These are phyloP conservation scores for Pammene aurita DNA, from an alignment of 2,888 invertebrate genomes.

Conservation along the genomic window DNA sequence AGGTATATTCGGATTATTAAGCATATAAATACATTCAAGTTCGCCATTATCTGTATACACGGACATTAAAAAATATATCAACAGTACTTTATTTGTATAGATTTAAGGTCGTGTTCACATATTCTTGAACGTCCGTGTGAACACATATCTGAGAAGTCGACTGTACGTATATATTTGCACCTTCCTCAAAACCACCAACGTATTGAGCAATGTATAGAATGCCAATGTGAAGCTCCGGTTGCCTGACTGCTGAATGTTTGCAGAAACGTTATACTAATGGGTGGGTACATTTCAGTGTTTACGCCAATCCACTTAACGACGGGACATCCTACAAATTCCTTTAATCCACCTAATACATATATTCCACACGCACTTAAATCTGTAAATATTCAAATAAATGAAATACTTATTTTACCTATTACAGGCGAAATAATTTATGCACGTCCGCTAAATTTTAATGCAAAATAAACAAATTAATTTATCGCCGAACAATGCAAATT, in stretches of 20 bases:
- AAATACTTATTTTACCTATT: not conserved
- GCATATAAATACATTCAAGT: too few species aligned
- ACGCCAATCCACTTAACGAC: slow-evolving; percentile 6
- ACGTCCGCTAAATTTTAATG: slow-evolving; percentile 25
- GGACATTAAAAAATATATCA: too few species aligned
- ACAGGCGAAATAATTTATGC: slow-evolving; percentile 7
- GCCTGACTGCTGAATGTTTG: not conserved
- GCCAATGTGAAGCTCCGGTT: not conserved
- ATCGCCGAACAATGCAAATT: slow-evolving; percentile 58
- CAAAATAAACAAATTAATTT: slow-evolving; percentile 53
- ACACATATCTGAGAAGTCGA: too few species aligned
- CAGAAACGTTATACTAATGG: slow-evolving; percentile 18
- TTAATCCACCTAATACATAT: not conserved
- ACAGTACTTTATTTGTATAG: too few species aligned
- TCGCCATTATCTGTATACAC: too few species aligned
- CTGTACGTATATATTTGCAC: too few species aligned
- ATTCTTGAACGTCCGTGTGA: too few species aligned
- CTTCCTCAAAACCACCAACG: not conserved
- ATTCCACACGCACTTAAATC: not conserved
- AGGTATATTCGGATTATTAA: too few species aligned
- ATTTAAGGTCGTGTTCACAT: too few species aligned
- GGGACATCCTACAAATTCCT: slow-evolving; percentile 1
- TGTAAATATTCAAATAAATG: not conserved
- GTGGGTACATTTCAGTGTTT: slow-evolving; percentile 1
- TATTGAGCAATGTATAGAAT: slow-evolving; percentile 3